Evolutionary conservation across 2,113 vertebrate species (phyloP), one percentile per base, ranked within the genome.

Genomic region (Sminthopsis crassicaudata): DNA sequence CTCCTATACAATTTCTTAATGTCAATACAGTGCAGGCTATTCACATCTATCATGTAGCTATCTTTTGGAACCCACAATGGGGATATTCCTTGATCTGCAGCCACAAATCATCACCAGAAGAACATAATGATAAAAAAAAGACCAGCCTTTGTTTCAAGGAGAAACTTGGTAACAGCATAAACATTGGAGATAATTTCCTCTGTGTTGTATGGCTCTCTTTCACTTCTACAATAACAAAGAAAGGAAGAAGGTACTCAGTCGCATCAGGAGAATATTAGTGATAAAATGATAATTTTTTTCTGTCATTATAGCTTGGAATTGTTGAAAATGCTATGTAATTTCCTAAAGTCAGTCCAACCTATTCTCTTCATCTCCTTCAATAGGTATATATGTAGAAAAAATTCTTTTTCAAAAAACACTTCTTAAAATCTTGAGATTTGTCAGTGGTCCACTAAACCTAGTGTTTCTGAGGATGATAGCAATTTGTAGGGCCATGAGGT

Each of bases 371-470:
- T 76, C 36, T n/a, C 36, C 19, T n/a, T 76, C 36, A 76, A 25
- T 42, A 51, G 50, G 23, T n/a, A 42, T 67, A 52, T n/a, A 2
- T 4, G 36, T 25, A 24, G 84, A 3, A 6, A 4, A 0, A 50
- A 0, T 48, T 48, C 2, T 5, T 6, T 36, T 22, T 14, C 5
- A 8, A 89, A 42, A 26, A 16, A 16, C 14, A 67, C 67, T 36
- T 42, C n/a, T 84, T 42, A 84, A 84, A 19, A 42, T 1, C 23
- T 5, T 36, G 3, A 26, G 0, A 3, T 52, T 0, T 9, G 3
- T 51, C 46, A 0, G 0, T 26, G 8, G 93, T 46, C 54, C 16
- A 0, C 27, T 11, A 55, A 11, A 10, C 1, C 0, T 26, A 36
- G 25, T n/a, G n/a, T 11, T 25, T 67, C 16, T 30, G 1, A 16